Percentiles rank a stretch among this genome's conserved stretches.
phyloP scores from a whole-genome alignment of 2,888 invertebrate genomes.

The Sphinx pinastri region DNA sequence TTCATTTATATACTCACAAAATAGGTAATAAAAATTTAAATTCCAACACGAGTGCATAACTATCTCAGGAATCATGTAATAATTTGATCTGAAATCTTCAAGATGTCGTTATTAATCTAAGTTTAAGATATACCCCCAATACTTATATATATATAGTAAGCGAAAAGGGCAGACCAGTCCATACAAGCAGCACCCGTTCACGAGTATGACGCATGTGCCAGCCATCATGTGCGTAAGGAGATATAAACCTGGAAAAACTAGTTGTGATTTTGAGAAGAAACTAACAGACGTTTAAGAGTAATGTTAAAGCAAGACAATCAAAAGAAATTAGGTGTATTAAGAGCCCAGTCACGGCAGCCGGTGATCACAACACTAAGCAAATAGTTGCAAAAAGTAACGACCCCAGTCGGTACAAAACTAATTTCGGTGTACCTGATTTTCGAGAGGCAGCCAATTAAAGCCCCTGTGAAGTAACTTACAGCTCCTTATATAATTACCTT shows the following conservation, averaged over 20 bases:
- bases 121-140: too few species aligned
- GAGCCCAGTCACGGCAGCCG: slow-evolving; percentile 15
- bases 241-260: neutral
- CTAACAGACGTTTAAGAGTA: neutral
- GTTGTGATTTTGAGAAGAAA: neutral
- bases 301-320: slow-evolving; percentile 13
- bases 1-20: too few species aligned
- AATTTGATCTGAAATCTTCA: too few species aligned
- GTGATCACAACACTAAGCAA: slow-evolving; percentile 16
- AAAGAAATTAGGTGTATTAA: slow-evolving; percentile 26
- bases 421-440: slow-evolving; percentile 17
- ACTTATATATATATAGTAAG: too few species aligned
- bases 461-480: slow-evolving; percentile 32
- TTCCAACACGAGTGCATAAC: too few species aligned
- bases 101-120: too few species aligned
- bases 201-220: too few species aligned
- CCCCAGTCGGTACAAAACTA: slow-evolving; percentile 2
- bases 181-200: too few species aligned
- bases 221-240: too few species aligned
- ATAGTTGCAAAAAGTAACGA: slow-evolving; percentile 20
- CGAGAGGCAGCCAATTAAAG: slow-evolving; percentile 24
- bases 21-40: too few species aligned
- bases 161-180: too few species aligned
- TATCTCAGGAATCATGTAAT: too few species aligned
- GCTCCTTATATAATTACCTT: slow-evolving; percentile 42